These are phyloP conservation scores for Mustela erminea DNA, from an alignment of 2,797 vertebrate genomes.

Conservation along the genomic window DNA sequence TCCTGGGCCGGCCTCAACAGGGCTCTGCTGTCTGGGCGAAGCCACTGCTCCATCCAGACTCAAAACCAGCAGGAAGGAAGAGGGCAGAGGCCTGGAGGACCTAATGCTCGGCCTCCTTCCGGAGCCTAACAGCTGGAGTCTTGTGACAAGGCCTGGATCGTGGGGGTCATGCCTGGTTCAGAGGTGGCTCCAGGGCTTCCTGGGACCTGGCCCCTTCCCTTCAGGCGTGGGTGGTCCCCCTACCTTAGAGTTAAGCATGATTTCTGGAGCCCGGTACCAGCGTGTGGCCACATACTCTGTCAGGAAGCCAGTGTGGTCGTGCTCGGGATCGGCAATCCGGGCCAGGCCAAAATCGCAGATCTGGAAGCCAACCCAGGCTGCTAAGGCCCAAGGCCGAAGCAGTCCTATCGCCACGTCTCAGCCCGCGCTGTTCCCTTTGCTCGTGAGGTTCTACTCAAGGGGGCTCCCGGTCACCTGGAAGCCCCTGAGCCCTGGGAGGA, in stretches of 20 bases:
- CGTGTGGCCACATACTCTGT: slow-evolving; percentile 97
- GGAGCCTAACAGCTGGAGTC: not conserved
- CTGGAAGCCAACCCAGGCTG: slow-evolving; percentile 80
- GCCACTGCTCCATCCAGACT: not conserved
- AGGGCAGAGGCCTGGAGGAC: not conserved
- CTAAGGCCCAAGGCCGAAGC: not conserved
- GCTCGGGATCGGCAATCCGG: slow-evolving; percentile 94
- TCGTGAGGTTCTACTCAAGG: not conserved
- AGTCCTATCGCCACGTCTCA: fast-evolving
- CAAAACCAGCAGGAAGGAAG: not conserved
- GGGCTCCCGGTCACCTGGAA: not conserved
- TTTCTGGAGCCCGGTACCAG: slow-evolving; percentile 97
- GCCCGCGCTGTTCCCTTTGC: not conserved
- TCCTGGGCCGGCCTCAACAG: not conserved
- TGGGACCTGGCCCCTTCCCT: not conserved
- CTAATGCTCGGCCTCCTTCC: not conserved
- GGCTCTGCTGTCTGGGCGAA: not conserved
- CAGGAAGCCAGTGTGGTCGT: slow-evolving; percentile 95
- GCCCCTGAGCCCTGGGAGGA: not conserved
- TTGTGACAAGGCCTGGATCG: not conserved
- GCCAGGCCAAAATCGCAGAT: slow-evolving; percentile 98
- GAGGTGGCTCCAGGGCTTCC: not conserved
- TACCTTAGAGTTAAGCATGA: slow-evolving; percentile 98
- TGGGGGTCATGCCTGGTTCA: not conserved
- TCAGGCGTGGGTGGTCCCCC: not conserved